A percentile compares a stretch with the other conserved stretches of the same genome.
phyloP scores from a whole-genome alignment of 2,888 invertebrate genomes.

The Tyria jacobaeae region DNA sequence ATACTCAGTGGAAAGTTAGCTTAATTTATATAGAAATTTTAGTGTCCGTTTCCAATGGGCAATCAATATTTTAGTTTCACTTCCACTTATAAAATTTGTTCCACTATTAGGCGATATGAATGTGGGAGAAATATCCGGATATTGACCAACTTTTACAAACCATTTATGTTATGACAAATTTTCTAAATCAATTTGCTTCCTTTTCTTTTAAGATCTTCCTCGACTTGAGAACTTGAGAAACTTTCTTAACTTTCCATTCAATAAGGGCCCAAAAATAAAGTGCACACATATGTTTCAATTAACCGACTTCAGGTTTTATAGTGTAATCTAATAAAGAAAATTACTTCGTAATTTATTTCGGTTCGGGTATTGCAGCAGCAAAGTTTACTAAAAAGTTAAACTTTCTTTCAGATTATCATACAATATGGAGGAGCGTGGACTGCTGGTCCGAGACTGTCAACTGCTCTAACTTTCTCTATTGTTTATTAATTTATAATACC shows the following conservation, averaged over 20 bases:
- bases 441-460: slow-evolving; percentile 30
- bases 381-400: slow-evolving; percentile 53
- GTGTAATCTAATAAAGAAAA: slow-evolving; percentile 42
- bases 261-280: slow-evolving; percentile 7
- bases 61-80: slow-evolving; percentile 40
- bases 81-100: slow-evolving; percentile 28
- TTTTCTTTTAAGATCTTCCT: slow-evolving; percentile 24
- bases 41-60: not conserved
- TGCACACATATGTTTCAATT: slow-evolving; percentile 22
- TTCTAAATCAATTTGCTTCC: slow-evolving; percentile 13
- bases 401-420: slow-evolving; percentile 55
- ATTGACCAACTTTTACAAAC: slow-evolving; percentile 6
- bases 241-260: not conserved
- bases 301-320: slow-evolving; percentile 29
- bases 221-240: not conserved
- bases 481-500: slow-evolving; percentile 30
- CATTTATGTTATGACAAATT: slow-evolving; percentile 8
- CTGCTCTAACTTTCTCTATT: slow-evolving; percentile 44
- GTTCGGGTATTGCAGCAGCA: slow-evolving; percentile 32
- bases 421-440: slow-evolving; percentile 48
- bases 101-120: no score
- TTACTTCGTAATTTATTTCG: slow-evolving; percentile 38
- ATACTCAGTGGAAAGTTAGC: slow-evolving; percentile 36
- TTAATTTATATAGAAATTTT: slow-evolving; percentile 20
- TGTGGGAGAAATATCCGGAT: slow-evolving; percentile 7